A percentile compares a stretch with the other conserved stretches of the same genome.
These are phyloP conservation scores for Lasioglossum leucozonium DNA, from an alignment of 2,888 invertebrate genomes.

Conservation along the genomic window DNA sequence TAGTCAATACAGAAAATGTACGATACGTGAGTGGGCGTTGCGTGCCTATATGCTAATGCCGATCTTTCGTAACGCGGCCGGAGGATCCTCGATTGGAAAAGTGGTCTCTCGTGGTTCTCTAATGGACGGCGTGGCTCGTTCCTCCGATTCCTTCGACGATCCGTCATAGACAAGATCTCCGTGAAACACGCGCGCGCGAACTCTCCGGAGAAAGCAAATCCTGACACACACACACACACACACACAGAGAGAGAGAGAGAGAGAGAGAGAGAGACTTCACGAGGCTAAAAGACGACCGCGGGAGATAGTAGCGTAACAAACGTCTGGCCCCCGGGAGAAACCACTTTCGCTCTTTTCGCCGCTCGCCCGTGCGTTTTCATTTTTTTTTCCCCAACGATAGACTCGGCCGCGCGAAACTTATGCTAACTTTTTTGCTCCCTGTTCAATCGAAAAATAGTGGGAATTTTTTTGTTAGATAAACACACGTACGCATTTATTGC, in stretches of 20 bases:
- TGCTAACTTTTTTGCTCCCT: background rate
- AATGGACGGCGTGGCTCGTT: constrained; percentile 34
- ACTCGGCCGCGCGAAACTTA: background rate
- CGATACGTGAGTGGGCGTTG: constrained; percentile 26
- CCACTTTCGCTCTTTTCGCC: constrained; percentile 71
- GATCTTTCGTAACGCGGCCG: constrained; percentile 42
- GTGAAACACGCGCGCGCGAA: constrained; percentile 35
- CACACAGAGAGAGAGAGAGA: constrained; percentile 61
- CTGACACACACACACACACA: too few species aligned
- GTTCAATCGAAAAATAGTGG: background rate
- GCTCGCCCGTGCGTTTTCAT: constrained; percentile 63
- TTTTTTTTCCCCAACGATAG: constrained; percentile 34
- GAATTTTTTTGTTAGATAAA: background rate
- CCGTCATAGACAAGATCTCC: constrained; percentile 53
- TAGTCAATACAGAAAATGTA: constrained; percentile 55
- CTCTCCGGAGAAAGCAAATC: background rate
- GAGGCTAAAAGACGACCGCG: constrained; percentile 30
- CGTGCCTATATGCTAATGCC: constrained; percentile 55
- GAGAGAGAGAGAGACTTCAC: constrained; percentile 15
- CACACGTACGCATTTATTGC: background rate
- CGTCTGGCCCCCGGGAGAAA: constrained; percentile 53
- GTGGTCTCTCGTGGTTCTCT: background rate
- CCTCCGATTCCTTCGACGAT: constrained; percentile 40
- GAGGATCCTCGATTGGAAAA: constrained; percentile 46
- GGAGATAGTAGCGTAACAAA: constrained; percentile 54